A percentile compares a stretch with the other conserved stretches of the same genome.
Evolutionary conservation across 2,888 invertebrate genomes (phyloP).

Genomic region (Operophtera brumata): DNA sequence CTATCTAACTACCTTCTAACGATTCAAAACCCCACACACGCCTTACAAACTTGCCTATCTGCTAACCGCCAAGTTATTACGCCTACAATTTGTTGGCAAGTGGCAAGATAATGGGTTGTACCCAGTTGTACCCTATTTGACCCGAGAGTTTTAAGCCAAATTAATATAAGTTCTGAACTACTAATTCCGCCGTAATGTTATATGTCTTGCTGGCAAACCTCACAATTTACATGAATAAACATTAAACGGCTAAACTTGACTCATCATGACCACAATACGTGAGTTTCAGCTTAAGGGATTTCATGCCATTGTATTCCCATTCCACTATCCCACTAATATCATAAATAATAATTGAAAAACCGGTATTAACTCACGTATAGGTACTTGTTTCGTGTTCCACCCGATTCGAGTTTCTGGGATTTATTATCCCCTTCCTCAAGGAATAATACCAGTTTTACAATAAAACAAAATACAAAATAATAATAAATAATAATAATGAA

Average conservation of each 20-base stretch:
- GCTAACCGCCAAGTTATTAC: neutral
- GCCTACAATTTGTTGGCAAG: conserved; percentile 7
- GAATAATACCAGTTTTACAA: no score
- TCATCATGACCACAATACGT: neutral
- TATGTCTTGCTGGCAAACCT: neutral
- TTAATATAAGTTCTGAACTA: neutral
- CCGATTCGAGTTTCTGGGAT: no score
- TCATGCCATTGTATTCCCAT: no score
- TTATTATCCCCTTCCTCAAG: no score
- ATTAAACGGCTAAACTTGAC: neutral
- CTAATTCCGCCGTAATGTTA: neutral
- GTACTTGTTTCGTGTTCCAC: no score
- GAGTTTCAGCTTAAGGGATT: neutral
- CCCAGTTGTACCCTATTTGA: neutral
- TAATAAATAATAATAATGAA: no score
- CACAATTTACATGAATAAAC: neutral
- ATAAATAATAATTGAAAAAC: no score
- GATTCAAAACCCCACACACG: neutral
- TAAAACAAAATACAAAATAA: no score
- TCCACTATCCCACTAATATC: no score
- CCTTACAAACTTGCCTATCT: neutral
- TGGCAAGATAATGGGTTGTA: neutral
- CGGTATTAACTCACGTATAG: no score
- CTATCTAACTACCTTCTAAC: neutral
- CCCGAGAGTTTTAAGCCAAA: neutral